Evolutionary conservation across 2,888 invertebrate species (phyloP), one percentile per base, ranked within the genome.

Genomic region (Andrena fulva): DNA sequence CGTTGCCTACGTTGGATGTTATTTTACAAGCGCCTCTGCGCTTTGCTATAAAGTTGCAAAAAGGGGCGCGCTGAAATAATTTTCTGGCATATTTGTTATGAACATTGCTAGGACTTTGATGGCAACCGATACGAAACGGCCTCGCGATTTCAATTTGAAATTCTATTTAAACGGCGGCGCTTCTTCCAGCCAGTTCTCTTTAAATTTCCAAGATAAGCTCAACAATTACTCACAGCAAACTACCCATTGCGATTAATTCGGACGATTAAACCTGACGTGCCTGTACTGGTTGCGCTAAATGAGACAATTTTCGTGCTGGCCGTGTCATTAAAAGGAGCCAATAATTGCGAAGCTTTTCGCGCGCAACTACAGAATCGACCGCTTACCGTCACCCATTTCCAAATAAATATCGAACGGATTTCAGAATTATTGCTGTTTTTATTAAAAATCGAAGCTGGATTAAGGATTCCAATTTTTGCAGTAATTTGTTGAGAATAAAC

Each of bases 211-310:
- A 64, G 68, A 59, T 79, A 80, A 64, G 68, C 79, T 78, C 68
- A 64, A 80, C 59, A 80, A 80, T 80, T 73, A 73, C 68, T 78
- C 68, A 42, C 68, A 27, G 79, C 56, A 72, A 79, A 78, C 72
- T 79, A 73, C 64, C 64, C 64, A 50, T 52, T 63, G 31, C 54
- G 72, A 80, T 80, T 73, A 78, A 76, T 71, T 76, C 79, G 27
- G 52, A 69, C 79, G 59, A 73, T 72, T 56, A 72, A 73, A 35
- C 56, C 27, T 68, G 68, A 73, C 60, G 68, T 64, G 69, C 20
- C 24, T 63, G 33, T 66, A 66, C 70, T 68, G 64, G 67, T 72
- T 52, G 56, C 66, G 35, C 35, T 71, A 67, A 85, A 85, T 52
- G 80, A 74, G 77, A 77, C 67, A 20, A 73, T 71, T 80, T 60